These are phyloP conservation scores for Medauroidea extradentata DNA, from an alignment of 1,140 invertebrate species.

Conservation along the genomic window DNA sequence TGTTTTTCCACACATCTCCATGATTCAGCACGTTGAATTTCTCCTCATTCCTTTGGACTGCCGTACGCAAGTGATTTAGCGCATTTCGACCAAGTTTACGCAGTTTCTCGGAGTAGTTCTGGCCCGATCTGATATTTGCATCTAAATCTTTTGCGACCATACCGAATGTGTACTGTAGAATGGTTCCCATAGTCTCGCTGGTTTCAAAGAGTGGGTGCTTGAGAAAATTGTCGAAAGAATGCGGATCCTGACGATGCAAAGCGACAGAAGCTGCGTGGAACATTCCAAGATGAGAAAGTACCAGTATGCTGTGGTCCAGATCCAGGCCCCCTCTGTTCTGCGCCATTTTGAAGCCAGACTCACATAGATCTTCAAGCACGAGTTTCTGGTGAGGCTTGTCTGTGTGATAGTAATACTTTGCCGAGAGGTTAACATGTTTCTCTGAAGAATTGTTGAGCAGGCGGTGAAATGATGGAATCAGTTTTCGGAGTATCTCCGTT, in stretches of 20 bases:
- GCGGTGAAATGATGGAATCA: no score
- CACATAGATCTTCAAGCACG: conserved; percentile 4
- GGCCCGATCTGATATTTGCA: no score
- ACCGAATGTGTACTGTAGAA: background rate
- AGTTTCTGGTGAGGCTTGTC: background rate
- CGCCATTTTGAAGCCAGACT: conserved; percentile 4
- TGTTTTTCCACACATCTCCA: conserved; percentile 27
- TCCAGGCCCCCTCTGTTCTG: conserved; percentile 2
- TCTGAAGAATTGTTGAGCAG: no score
- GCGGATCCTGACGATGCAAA: background rate
- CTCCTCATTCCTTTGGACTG: background rate
- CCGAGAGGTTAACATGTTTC: no score
- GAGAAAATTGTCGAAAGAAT: background rate
- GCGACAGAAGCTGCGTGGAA: background rate
- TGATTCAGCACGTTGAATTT: conserved; percentile 15
- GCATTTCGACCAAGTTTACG: background rate
- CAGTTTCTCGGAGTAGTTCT: background rate
- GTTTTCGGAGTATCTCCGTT: no score
- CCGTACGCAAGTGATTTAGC: background rate
- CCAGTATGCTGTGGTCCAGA: conserved; percentile 1
- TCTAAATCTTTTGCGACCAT: background rate
- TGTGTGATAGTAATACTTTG: no score
- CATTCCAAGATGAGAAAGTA: background rate
- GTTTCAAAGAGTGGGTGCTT: background rate
- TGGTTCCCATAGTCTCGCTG: no score